phyloP scores from a whole-genome alignment of 2,888 invertebrate species.

The Selenia dentaria region DNA sequence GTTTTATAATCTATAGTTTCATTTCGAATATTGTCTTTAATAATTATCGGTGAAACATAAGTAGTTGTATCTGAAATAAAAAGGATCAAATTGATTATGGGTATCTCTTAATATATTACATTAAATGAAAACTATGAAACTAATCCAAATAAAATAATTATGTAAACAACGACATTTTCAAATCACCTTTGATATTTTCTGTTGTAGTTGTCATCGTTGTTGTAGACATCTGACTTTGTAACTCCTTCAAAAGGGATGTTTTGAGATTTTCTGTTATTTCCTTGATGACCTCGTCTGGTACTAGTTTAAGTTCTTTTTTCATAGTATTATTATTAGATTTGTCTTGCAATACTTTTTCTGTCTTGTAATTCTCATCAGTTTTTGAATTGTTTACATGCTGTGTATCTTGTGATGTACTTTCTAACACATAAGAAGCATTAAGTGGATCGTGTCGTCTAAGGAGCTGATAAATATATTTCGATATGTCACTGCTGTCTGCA shows the following conservation, averaged over 20 bases:
- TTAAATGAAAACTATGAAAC: too few relatives aligned
- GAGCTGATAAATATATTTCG: background rate
- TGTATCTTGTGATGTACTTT: background rate
- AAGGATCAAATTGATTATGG: background rate
- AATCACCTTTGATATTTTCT: slow-evolving; percentile 4
- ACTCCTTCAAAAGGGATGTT: slow-evolving; percentile 12
- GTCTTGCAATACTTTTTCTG: background rate
- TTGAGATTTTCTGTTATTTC: slow-evolving; percentile 15
- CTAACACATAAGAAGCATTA: background rate
- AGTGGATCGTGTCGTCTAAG: background rate
- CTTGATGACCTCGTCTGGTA: slow-evolving; percentile 9
- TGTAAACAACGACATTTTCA: too few relatives aligned
- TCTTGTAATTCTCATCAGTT: background rate
- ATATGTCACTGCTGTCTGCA: background rate
- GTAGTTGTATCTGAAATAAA: slow-evolving; percentile 1
- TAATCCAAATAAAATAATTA: too few relatives aligned
- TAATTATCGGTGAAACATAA: background rate
- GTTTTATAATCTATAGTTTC: background rate
- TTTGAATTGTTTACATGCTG: background rate
- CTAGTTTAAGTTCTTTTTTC: background rate
- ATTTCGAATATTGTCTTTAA: background rate
- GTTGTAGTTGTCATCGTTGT: slow-evolving; percentile 1
- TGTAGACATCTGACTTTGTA: slow-evolving; percentile 7
- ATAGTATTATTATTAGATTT: background rate
- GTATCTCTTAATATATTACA: too few relatives aligned